phyloP scores from a whole-genome alignment of 2,113 vertebrate species.

The Platysteira castanea region DNA sequence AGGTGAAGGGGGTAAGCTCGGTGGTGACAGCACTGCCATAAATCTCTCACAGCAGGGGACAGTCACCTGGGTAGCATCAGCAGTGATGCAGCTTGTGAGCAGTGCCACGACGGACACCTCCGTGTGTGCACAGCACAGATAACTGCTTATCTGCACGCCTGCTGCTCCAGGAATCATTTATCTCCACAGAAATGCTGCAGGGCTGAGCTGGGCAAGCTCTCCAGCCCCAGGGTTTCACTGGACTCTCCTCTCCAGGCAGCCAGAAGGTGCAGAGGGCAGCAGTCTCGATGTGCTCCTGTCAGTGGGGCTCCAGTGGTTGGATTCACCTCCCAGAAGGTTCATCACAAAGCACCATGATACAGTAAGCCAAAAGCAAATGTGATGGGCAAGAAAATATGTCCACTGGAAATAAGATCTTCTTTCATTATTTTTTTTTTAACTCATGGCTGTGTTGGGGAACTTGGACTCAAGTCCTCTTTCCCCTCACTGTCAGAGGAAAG shows the following conservation, averaged over 20 bases:
- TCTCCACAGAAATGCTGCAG: not conserved
- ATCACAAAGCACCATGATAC: not conserved
- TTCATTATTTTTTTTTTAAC: not conserved
- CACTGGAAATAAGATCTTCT: not conserved
- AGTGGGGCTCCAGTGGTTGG: fast-evolving
- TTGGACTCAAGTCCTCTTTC: not conserved
- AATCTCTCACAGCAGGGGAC: not conserved
- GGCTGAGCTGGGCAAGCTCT: not conserved
- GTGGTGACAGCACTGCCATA: not conserved
- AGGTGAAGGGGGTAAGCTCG: not conserved
- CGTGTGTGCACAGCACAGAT: not conserved
- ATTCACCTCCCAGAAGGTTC: not conserved
- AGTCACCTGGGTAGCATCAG: not conserved
- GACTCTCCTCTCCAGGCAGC: not conserved
- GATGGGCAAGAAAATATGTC: not conserved
- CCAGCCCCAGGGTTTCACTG: not conserved
- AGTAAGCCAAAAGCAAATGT: not conserved
- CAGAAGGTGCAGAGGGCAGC: not conserved
- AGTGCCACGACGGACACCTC: fast-evolving
- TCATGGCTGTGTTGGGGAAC: not conserved
- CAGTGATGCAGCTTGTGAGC: not conserved
- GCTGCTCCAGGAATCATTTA: not conserved
- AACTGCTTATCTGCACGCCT: not conserved
- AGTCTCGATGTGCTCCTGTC: not conserved
- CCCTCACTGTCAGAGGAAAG: not conserved